Conservation (phyloP, 35 echinoderm and acorn worm genomes). For the Apostichopus parvimensis region DNA sequence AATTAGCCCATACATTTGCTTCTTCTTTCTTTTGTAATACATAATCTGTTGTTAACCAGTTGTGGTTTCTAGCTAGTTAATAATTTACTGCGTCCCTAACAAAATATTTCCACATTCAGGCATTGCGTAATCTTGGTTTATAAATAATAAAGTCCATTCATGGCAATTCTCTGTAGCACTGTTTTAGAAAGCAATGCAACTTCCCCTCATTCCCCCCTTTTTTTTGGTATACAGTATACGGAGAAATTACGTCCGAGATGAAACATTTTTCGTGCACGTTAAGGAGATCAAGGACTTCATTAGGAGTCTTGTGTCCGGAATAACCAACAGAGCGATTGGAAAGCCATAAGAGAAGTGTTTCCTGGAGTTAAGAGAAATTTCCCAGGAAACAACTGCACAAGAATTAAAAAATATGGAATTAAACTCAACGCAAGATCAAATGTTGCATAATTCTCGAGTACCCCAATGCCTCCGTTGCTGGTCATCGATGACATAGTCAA, state of each 20-base stretch:
- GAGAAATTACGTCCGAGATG: background rate
- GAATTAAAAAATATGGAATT: background rate
- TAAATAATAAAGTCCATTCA: no score
- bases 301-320: background rate
- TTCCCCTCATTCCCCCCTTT: no score
- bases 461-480: background rate
- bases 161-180: no score
- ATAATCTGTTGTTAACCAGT: no score
- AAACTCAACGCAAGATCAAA: background rate
- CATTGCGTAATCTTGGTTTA: no score
- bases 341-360: background rate
- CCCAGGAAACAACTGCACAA: background rate
- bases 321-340: background rate
- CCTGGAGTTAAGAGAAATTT: background rate
- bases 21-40: no score
- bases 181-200: no score
- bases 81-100: no score
- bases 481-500: slow-evolving; percentile 5
- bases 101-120: no score
- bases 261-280: background rate
- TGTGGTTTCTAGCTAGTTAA: no score
- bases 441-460: background rate
- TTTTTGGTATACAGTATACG: background rate
- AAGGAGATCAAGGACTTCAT: background rate
- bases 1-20: no score